Conservation (phyloP, 2,888 invertebrate genomes). For the Antitype chi region DNA sequence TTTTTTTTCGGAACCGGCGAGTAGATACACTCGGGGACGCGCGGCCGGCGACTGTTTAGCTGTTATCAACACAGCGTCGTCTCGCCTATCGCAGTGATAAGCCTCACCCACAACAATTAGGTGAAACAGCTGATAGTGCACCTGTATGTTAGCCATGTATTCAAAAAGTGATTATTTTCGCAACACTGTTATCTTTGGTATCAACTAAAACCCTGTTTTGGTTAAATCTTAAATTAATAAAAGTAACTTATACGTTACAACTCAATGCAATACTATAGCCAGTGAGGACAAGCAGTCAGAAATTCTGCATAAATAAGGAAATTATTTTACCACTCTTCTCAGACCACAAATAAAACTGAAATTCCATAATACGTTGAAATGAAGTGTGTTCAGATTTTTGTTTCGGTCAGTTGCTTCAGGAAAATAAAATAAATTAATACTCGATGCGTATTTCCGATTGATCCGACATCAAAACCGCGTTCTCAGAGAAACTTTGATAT, state of each 20-base stretch:
- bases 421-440: slow-evolving; percentile 35
- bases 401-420: slow-evolving; percentile 13
- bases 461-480: slow-evolving; percentile 1
- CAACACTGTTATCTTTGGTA: slow-evolving; percentile 41
- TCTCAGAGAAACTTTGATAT: slow-evolving; percentile 44
- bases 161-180: slow-evolving; percentile 46
- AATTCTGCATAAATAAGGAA: slow-evolving; percentile 3
- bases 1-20: slow-evolving; percentile 64
- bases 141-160: slow-evolving; percentile 47
- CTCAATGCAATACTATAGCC: neutral
- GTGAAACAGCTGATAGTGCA: slow-evolving; percentile 79
- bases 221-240: slow-evolving; percentile 24
- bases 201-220: slow-evolving; percentile 9
- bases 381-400: slow-evolving; percentile 22
- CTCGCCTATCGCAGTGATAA: slow-evolving; percentile 84
- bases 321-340: neutral
- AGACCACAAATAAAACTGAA: neutral
- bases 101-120: slow-evolving; percentile 84
- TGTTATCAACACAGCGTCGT: slow-evolving; percentile 78
- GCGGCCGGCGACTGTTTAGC: slow-evolving; percentile 76
- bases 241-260: neutral
- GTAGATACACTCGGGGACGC: slow-evolving; percentile 74
- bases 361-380: slow-evolving; percentile 13
- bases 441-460: slow-evolving; percentile 12
- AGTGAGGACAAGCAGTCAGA: neutral